phyloP scores from a whole-genome alignment of 1,140 invertebrate genomes.

The Apis dorsata region DNA sequence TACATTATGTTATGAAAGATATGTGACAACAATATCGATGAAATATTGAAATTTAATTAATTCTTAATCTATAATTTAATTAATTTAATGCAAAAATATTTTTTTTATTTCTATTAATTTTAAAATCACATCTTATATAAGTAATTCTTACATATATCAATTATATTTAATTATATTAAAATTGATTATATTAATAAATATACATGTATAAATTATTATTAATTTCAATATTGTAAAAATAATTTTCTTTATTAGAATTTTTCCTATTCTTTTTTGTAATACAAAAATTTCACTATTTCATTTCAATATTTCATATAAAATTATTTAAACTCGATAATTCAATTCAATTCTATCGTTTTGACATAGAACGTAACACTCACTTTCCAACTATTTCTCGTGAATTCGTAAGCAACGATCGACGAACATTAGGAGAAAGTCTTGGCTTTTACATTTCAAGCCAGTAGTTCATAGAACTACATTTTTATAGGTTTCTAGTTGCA shows the following conservation, averaged over 20 bases:
- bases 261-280: background rate
- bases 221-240: background rate
- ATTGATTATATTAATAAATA: background rate
- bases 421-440: constrained; percentile 37
- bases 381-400: constrained; percentile 36
- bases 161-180: background rate
- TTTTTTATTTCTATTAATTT: background rate
- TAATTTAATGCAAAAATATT: background rate
- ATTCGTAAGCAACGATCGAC: constrained; percentile 10
- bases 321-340: background rate
- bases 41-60: no score
- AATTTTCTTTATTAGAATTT: background rate
- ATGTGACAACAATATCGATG: no score
- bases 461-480: constrained; percentile 29
- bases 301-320: background rate
- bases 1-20: no score
- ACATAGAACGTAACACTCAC: background rate
- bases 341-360: background rate
- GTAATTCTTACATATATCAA: background rate
- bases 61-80: no score
- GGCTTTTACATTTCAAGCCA: constrained; percentile 16
- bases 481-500: constrained; percentile 18
- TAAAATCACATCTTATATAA: background rate
- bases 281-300: background rate
- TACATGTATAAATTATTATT: background rate